phyloP scores from a whole-genome alignment of 1,140 invertebrate genomes.

The Whitmania pigra region DNA sequence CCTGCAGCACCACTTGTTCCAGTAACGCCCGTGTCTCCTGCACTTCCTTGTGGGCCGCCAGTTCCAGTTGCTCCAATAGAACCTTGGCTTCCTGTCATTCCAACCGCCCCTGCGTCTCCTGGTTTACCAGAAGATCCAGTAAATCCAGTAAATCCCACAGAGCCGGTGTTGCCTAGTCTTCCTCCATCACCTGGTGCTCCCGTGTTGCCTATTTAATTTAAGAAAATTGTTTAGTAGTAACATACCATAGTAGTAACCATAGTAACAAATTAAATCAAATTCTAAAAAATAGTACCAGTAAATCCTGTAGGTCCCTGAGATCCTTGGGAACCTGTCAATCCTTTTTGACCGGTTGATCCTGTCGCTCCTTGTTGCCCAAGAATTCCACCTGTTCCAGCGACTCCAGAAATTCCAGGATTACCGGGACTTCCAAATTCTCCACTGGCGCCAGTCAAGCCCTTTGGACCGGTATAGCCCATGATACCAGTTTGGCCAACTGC shows the following conservation, averaged over 20 bases:
- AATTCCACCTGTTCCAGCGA: slow-evolving; percentile 2
- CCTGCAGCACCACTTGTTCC: not conserved
- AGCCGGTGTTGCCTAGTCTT: not conserved
- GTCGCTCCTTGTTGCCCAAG: slow-evolving; percentile 2
- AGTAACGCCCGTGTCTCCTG: not conserved
- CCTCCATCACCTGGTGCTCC: slow-evolving; percentile 8
- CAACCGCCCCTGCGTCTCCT: slow-evolving; percentile 10
- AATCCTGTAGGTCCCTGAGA: not conserved
- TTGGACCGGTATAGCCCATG: not conserved
- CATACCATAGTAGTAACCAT: no score
- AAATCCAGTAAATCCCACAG: not conserved
- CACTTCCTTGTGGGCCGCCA: not conserved
- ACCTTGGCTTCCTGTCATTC: not conserved
- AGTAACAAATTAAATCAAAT: no score
- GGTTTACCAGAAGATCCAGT: slow-evolving; percentile 6
- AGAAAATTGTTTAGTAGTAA: no score
- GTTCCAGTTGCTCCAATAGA: slow-evolving; percentile 2
- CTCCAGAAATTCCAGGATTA: not conserved
- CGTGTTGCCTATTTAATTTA: not conserved
- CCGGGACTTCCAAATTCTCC: slow-evolving; percentile 6
- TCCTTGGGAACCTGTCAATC: not conserved
- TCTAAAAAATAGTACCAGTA: not conserved
- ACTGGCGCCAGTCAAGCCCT: not conserved
- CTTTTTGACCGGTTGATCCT: not conserved
- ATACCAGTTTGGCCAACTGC: slow-evolving; percentile 1